Conservation (phyloP, 2,797 vertebrate species). For the Potorous gilbertii region DNA sequence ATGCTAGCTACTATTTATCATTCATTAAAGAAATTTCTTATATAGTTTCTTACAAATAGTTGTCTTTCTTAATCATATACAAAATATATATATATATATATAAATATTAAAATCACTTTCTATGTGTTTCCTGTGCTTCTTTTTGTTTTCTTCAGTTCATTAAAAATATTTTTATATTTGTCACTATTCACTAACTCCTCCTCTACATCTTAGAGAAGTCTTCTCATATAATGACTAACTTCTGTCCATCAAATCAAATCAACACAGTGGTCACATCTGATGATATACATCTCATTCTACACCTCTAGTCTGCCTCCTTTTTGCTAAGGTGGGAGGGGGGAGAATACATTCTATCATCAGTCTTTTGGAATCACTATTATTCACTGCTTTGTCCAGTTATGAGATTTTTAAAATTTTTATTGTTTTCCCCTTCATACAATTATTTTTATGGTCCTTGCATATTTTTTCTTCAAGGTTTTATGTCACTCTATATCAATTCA, state of each 20-base stretch:
- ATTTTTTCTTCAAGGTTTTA: not conserved
- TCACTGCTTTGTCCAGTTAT: not conserved
- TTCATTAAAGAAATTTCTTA: too few species aligned
- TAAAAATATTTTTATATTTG: not conserved
- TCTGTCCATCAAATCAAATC: not conserved
- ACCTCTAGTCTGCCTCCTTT: not conserved
- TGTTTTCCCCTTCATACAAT: not conserved
- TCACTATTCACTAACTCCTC: not conserved
- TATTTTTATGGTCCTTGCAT: not conserved
- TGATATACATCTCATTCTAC: not conserved
- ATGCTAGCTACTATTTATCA: too few species aligned
- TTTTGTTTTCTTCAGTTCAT: not conserved
- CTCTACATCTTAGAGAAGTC: not conserved
- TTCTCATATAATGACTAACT: not conserved
- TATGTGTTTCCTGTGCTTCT: not conserved
- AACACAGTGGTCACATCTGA: not conserved
- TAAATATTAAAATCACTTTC: not conserved
- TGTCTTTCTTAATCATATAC: not conserved
- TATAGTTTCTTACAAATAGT: too few species aligned
- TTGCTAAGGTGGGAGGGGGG: not conserved
- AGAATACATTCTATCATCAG: not conserved
- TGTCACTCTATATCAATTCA: not conserved
- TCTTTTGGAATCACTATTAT: not conserved
- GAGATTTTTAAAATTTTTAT: not conserved
- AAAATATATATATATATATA: not conserved